These are phyloP conservation scores for Arctocebus calabarensis DNA, from an alignment of 2,797 vertebrate genomes.

Conservation along the genomic window DNA sequence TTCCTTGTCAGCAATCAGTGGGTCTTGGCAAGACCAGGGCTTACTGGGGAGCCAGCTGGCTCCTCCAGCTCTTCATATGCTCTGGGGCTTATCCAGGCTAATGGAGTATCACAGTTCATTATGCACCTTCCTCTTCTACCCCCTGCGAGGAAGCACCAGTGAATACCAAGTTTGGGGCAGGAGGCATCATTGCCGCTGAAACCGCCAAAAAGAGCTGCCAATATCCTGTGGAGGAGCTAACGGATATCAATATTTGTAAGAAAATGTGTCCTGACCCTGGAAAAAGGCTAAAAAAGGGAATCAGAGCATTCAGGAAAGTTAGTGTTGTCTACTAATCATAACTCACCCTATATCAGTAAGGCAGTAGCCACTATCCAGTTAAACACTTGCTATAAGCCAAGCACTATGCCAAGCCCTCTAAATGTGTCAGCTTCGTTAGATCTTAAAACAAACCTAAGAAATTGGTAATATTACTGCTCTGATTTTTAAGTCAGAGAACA, in stretches of 20 bases:
- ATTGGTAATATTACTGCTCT: neutral
- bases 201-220: conserved; percentile 61
- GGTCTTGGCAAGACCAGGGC: conserved; percentile 78
- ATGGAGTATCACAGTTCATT: conserved; percentile 82
- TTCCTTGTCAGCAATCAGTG: conserved; percentile 76
- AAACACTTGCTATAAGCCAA: neutral
- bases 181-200: conserved; percentile 29
- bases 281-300: conserved; percentile 22
- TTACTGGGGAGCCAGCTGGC: conserved; percentile 81
- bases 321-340: neutral
- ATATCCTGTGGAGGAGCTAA: conserved; percentile 22
- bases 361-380: neutral
- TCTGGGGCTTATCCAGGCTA: conserved; percentile 78
- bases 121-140: conserved; percentile 74
- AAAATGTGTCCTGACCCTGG: conserved; percentile 26
- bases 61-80: conserved; percentile 70
- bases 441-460: conserved; percentile 7
- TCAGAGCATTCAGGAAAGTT: neutral
- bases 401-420: neutral
- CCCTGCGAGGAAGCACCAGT: conserved; percentile 56
- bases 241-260: conserved; percentile 33
- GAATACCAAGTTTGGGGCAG: conserved; percentile 71
- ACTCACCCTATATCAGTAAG: neutral
- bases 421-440: neutral
- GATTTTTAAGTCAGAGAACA: neutral